phyloP scores from a whole-genome alignment of 1,140 invertebrate species.

The Papilio machaon region DNA sequence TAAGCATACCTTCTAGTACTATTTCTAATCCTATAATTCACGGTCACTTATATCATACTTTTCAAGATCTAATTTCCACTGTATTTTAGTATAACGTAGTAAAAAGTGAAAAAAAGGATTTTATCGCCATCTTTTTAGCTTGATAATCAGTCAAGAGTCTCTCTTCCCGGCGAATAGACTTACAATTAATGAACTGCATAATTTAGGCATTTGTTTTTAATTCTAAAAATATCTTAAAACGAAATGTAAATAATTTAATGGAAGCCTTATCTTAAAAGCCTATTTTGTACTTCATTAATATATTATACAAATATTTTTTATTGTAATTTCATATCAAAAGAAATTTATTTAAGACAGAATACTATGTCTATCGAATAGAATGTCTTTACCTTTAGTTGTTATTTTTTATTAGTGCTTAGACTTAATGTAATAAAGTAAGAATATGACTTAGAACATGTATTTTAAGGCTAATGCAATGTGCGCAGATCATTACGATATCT shows the following conservation, averaged over 20 bases:
- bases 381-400: neutral
- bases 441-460: slow-evolving; percentile 31
- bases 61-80: no score
- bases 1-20: no score
- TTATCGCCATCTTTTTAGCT: neutral
- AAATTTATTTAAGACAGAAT: neutral
- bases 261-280: slow-evolving; percentile 20
- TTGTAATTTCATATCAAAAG: neutral
- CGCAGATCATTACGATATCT: slow-evolving; percentile 37
- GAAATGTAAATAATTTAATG: slow-evolving; percentile 11
- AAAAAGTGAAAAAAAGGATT: neutral
- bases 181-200: neutral
- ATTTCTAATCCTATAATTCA: no score
- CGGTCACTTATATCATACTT: no score
- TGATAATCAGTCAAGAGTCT: neutral
- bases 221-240: neutral
- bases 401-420: neutral
- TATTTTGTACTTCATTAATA: slow-evolving; percentile 16
- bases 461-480: slow-evolving; percentile 32
- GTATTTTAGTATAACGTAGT: no score
- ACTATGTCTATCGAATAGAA: no score
- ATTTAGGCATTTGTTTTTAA: neutral
- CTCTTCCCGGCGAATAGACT: neutral
- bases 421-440: slow-evolving; percentile 12
- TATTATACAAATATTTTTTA: neutral